Conservation (phyloP, 2,797 vertebrate genomes). For the Platalea minor region DNA sequence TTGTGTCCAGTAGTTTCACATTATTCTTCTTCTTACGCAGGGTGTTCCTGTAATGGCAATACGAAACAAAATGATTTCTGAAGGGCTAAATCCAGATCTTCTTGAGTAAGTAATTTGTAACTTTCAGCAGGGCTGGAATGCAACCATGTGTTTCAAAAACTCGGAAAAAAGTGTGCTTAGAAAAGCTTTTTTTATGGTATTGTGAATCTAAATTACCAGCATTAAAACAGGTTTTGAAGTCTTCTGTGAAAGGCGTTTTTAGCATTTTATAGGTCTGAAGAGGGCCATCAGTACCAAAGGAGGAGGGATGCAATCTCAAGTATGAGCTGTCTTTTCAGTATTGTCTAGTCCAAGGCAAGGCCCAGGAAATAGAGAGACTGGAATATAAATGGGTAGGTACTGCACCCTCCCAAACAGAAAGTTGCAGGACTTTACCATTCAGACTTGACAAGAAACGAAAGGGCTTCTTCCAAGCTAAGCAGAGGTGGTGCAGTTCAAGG, state of each 20-base stretch:
- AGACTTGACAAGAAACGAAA: not conserved
- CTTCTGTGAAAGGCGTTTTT: not conserved
- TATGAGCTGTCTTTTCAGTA: not conserved
- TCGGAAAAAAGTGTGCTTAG: not conserved
- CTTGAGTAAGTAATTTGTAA: slow-evolving; percentile 87
- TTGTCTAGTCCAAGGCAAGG: not conserved
- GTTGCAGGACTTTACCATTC: not conserved
- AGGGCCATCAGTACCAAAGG: not conserved
- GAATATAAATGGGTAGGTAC: not conserved
- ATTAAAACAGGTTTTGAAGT: not conserved
- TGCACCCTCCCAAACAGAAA: not conserved
- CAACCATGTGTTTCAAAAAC: not conserved
- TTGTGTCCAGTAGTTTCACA: not conserved
- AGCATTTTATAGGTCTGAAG: not conserved
- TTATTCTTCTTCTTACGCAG: slow-evolving; percentile 67
- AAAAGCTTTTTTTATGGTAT: not conserved
- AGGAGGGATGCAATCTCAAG: not conserved
- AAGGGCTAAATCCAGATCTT: slow-evolving; percentile 91
- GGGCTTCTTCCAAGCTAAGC: not conserved
- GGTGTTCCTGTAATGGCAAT: slow-evolving; percentile 98
- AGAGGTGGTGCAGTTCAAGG: not conserved
- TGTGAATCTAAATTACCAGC: not conserved
- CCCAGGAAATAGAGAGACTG: not conserved
- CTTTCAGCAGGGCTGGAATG: not conserved
- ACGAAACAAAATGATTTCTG: slow-evolving; percentile 94